phyloP scores from a whole-genome alignment of 2,797 vertebrate species.

The Rhinichthys osculus region DNA sequence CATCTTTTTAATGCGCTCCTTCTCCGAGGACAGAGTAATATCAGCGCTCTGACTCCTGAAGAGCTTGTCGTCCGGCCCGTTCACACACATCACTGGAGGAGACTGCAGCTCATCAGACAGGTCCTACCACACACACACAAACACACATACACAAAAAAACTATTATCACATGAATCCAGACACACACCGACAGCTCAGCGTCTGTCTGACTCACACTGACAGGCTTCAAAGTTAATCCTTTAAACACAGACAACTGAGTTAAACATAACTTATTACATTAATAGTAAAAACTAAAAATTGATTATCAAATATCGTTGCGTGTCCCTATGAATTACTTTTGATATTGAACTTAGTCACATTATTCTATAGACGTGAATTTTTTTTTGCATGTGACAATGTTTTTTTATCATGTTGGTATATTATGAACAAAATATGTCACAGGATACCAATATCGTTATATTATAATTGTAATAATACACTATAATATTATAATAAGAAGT shows the following conservation, averaged over 20 bases:
- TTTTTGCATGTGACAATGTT: neutral
- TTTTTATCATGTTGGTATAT: neutral
- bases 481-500: neutral
- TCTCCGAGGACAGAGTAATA: slow-evolving; percentile 88
- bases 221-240: neutral
- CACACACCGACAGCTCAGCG: neutral
- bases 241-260: neutral
- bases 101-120: slow-evolving; percentile 83
- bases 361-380: neutral
- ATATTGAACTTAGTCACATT: neutral
- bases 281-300: neutral
- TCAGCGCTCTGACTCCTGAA: slow-evolving; percentile 96
- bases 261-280: neutral
- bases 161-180: neutral
- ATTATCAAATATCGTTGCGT: neutral
- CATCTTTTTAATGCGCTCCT: slow-evolving; percentile 96
- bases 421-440: neutral
- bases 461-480: neutral
- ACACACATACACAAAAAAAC: slow-evolving; percentile 43
- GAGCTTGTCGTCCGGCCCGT: slow-evolving; percentile 93
- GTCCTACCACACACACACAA: slow-evolving; percentile 72
- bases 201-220: neutral
- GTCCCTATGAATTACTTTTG: neutral
- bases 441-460: neutral
- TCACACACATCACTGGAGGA: slow-evolving; percentile 83